Base-by-base conservation (phyloP, 2,797 vertebrate genomes). In the Otus scops region DNA sequence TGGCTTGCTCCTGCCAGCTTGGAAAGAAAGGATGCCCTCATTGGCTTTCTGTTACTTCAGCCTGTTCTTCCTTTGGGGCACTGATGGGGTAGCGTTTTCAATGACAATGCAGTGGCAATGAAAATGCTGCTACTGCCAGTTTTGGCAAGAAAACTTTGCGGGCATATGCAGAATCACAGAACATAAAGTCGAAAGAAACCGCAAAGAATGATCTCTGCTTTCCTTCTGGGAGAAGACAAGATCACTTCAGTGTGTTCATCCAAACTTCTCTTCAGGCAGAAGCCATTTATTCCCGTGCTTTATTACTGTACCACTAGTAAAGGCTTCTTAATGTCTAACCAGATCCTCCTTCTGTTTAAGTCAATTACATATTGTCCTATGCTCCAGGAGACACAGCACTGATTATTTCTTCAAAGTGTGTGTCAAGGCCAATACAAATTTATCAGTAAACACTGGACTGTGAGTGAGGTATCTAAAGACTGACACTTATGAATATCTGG, bases 301-400 rank as follows among this genome's bases (percentile, higher is more conserved):
- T 79, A 82, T 87, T 91, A 76, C 84, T 85, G 41, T 64, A 64
- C 81, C 43, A 77, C 92, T 92, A 91, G 54, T 67, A 85, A 96
- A 89, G 81, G 63, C 84, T 95, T 93, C 78, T 87, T 77, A 85
- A 91, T 70, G 71, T 85, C 86, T 91, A 92, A 87, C 14, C 10
- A 63, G 78, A 93, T 85, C 64, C 85, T 95, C 80, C 83, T 95
- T 91, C 95, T 92, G 84, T 85, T 96, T 94, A 94, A 94, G 86
- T 56, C 56, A 96, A 87, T 94, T 91, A 91, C 53, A 74, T 70
- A 70, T 74, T 94, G 89, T 85, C 64, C 84, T 85, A 21, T 91
- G 20, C 48, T 63, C 20, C 78, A 57, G 45, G 86, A 92, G 84
- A 85, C 88, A 79, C 36, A 87, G 48, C 51, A 85, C 75, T 12